Percentiles rank a stretch among this genome's conserved stretches.
Evolutionary conservation across 2,888 invertebrate genomes (phyloP).

Genomic region (Drosophila peninsularis): DNA sequence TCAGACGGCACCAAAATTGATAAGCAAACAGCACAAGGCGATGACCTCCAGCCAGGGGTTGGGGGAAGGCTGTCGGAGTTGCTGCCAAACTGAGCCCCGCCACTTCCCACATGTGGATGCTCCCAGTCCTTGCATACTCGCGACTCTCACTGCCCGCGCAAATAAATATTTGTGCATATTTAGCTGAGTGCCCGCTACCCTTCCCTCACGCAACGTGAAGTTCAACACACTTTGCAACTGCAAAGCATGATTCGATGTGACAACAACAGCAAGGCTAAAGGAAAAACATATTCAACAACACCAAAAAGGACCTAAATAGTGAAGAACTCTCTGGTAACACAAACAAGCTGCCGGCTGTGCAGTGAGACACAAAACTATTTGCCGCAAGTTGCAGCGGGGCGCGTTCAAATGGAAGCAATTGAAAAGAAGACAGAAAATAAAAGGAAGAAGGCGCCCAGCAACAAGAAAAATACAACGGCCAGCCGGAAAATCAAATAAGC

Average conservation of each 20-base stretch:
- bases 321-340: constrained; percentile 51
- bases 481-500: constrained; percentile 73
- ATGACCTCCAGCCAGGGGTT: constrained; percentile 23
- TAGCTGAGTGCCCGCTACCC: constrained; percentile 37
- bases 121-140: neutral
- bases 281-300: neutral
- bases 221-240: constrained; percentile 70
- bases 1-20: constrained; percentile 58
- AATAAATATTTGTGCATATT: constrained; percentile 79
- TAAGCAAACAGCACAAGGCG: constrained; percentile 64
- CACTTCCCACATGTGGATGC: neutral
- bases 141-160: constrained; percentile 37
- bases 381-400: constrained; percentile 68
- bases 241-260: constrained; percentile 63
- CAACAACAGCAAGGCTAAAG: constrained; percentile 21
- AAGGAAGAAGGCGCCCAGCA: neutral
- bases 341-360: constrained; percentile 67
- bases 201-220: constrained; percentile 50
- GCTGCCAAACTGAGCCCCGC: constrained; percentile 15
- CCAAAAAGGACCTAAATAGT: constrained; percentile 26
- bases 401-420: constrained; percentile 35
- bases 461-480: constrained; percentile 45
- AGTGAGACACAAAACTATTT: constrained; percentile 66
- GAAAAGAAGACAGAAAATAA: constrained; percentile 41
- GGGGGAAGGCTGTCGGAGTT: constrained; percentile 1